phyloP scores from a whole-genome alignment of 2,113 vertebrate genomes.

The Labeo rohita region DNA sequence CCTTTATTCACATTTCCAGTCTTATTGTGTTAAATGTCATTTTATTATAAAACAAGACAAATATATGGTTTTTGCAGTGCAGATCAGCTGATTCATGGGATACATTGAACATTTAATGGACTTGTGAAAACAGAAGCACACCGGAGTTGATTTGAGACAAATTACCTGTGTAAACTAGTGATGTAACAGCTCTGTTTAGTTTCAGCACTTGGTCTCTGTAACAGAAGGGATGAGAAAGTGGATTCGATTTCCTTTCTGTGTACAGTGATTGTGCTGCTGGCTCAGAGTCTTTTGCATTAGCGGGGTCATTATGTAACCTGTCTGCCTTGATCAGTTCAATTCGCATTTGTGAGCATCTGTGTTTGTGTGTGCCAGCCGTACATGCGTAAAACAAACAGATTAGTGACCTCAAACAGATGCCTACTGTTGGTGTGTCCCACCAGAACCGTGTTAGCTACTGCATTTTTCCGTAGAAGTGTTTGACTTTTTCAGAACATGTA shows the following conservation, averaged over 20 bases:
- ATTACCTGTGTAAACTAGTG: neutral
- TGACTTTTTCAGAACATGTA: neutral
- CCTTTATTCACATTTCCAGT: neutral
- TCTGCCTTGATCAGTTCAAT: conserved; percentile 30
- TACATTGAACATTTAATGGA: neutral
- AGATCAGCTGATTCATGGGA: neutral
- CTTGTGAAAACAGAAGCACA: neutral
- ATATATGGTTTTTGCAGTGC: neutral
- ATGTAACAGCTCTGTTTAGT: neutral
- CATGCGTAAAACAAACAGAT: conserved; percentile 40
- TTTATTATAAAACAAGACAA: neutral
- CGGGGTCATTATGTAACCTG: conserved; percentile 26
- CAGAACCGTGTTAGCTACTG: neutral
- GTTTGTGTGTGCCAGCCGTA: conserved; percentile 29
- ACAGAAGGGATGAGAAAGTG: neutral
- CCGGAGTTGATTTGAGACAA: neutral
- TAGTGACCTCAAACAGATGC: conserved; percentile 34
- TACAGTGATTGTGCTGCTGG: conserved; percentile 19
- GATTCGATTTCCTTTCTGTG: conserved; percentile 26
- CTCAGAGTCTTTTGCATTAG: conserved; percentile 13
- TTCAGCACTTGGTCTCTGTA: neutral
- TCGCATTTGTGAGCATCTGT: neutral
- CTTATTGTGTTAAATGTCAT: neutral
- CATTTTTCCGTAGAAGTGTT: neutral
- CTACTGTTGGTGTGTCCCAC: conserved; percentile 27